Conservation (phyloP, 2,888 invertebrate genomes). For the Cerastoderma edule region DNA sequence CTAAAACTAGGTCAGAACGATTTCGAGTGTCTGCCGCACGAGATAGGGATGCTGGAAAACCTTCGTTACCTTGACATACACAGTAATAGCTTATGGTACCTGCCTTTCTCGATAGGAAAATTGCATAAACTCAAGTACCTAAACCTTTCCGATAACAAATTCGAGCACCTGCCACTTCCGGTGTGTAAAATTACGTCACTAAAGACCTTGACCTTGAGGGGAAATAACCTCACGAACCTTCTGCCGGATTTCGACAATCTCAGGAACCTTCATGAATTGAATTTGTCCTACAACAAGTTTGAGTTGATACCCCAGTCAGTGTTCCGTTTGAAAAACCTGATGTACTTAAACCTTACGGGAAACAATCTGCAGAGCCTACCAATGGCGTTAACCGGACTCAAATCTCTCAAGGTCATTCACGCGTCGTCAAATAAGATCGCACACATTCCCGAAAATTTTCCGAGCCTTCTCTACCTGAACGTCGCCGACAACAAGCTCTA, state of each 20-base stretch:
- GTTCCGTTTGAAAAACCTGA: constrained; percentile 67
- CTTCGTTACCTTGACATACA: constrained; percentile 78
- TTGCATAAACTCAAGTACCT: constrained; percentile 74
- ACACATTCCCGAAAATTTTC: constrained; percentile 70
- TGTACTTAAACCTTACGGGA: constrained; percentile 73
- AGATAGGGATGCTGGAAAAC: constrained; percentile 74
- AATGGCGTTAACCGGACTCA: constrained; percentile 61
- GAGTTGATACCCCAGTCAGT: constrained; percentile 71
- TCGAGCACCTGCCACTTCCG: constrained; percentile 79
- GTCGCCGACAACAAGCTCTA: constrained; percentile 75
- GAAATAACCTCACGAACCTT: constrained; percentile 76
- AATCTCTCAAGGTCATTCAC: constrained; percentile 73
- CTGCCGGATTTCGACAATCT: constrained; percentile 78
- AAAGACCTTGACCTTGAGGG: constrained; percentile 65
- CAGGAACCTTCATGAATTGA: constrained; percentile 74
- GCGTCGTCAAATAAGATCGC: constrained; percentile 75
- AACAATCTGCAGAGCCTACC: constrained; percentile 74
- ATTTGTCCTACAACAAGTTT: constrained; percentile 77
- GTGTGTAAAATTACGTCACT: constrained; percentile 73
- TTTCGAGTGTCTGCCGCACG: constrained; percentile 79
- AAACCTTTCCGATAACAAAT: constrained; percentile 78
- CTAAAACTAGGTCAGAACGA: constrained; percentile 77
- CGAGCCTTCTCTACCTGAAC: constrained; percentile 75
- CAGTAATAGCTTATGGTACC: constrained; percentile 79
- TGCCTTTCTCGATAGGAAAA: constrained; percentile 77